phyloP scores from a whole-genome alignment of 2,888 invertebrate genomes.

The Therioaphis trifolii region DNA sequence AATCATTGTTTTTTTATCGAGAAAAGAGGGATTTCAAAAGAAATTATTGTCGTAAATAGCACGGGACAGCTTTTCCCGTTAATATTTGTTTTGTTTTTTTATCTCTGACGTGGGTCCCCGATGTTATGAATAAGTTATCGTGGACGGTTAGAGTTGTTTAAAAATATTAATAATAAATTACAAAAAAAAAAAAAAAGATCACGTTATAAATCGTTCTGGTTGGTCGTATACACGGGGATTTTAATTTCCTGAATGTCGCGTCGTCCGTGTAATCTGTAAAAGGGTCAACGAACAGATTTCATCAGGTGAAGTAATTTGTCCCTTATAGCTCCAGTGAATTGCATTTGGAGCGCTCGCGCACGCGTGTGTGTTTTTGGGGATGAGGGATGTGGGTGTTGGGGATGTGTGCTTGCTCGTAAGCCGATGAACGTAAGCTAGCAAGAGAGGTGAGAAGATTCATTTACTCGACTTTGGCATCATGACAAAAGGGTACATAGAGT shows the following conservation, averaged over 20 bases:
- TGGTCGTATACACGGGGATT: neutral
- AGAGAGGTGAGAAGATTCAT: constrained; percentile 37
- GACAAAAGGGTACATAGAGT: constrained; percentile 46
- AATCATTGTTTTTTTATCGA: constrained; percentile 33
- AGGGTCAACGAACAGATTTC: constrained; percentile 61
- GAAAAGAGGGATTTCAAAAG: constrained; percentile 29
- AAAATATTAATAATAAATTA: constrained; percentile 6
- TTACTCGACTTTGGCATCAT: constrained; percentile 54
- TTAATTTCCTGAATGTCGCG: constrained; percentile 58
- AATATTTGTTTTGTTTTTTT: neutral
- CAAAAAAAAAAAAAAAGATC: neutral
- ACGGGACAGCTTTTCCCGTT: neutral
- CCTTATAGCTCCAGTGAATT: neutral
- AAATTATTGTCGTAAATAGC: constrained; percentile 2
- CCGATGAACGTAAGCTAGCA: neutral
- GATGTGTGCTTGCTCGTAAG: neutral
- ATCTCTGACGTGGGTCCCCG: neutral
- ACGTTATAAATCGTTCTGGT: constrained; percentile 14
- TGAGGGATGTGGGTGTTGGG: neutral
- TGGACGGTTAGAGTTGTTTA: neutral
- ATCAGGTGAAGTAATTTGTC: constrained; percentile 61
- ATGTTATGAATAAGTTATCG: constrained; percentile 36
- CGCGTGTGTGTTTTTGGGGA: neutral
- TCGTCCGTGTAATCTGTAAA: constrained; percentile 50
- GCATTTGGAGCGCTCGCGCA: neutral